Conservation (phyloP, 2,797 vertebrate species). For the Semotilus atromaculatus region DNA sequence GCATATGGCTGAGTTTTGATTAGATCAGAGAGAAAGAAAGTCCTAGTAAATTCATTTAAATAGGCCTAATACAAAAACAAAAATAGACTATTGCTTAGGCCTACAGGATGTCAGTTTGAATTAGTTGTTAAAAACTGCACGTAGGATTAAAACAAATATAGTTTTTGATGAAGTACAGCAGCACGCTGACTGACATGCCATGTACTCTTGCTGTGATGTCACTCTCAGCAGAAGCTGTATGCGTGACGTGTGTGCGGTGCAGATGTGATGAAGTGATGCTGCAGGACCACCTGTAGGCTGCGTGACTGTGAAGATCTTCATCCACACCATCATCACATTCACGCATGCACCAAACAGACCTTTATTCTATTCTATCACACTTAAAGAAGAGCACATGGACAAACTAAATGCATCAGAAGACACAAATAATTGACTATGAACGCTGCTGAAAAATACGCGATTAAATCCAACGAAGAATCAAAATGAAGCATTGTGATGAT, state of each 20-base stretch:
- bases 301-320: slow-evolving; percentile 19
- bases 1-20: not conserved
- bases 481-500: not conserved
- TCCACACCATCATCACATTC: not conserved
- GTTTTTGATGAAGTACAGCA: not conserved
- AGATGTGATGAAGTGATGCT: slow-evolving; percentile 37
- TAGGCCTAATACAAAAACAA: not conserved
- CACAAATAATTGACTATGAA: not conserved
- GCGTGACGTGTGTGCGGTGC: slow-evolving; percentile 15
- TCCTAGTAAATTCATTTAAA: not conserved
- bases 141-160: too few relatives aligned
- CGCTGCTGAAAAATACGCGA: not conserved
- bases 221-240: not conserved
- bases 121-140: not conserved
- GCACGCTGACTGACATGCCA: not conserved
- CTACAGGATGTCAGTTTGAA: not conserved
- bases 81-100: too few relatives aligned
- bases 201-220: not conserved
- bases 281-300: slow-evolving; percentile 57
- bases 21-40: not conserved
- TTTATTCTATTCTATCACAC: not conserved
- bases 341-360: slow-evolving; percentile 7
- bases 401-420: not conserved
- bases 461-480: not conserved
- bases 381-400: not conserved